Percentiles rank a stretch among this genome's conserved stretches.
phyloP scores from a whole-genome alignment of 2,797 vertebrate genomes.

The Danio tinwini region DNA sequence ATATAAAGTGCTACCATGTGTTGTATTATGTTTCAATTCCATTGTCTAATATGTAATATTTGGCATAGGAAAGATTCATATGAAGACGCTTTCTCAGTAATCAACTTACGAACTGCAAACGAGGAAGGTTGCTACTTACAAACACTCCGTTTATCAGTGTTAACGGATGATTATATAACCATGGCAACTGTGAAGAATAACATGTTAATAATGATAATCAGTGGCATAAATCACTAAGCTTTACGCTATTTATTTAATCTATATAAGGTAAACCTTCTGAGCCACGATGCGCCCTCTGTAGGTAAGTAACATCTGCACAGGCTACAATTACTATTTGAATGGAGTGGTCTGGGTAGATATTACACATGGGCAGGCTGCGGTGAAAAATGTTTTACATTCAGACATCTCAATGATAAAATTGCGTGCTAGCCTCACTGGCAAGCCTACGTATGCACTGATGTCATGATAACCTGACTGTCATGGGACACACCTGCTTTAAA shows the following conservation, averaged over 20 bases:
- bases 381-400: conserved; percentile 3
- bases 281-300: background rate
- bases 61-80: background rate
- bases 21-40: background rate
- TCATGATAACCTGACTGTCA: background rate
- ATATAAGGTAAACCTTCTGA: background rate
- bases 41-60: background rate
- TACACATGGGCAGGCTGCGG: background rate
- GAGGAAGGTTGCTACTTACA: background rate
- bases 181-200: background rate
- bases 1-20: background rate
- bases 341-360: no score
- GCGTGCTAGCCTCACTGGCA: background rate
- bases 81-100: background rate
- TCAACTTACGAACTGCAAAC: background rate
- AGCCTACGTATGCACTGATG: background rate
- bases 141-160: background rate
- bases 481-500: background rate
- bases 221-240: no score
- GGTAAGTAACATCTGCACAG: no score
- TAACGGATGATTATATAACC: background rate
- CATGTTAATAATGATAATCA: no score
- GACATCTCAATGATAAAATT: background rate
- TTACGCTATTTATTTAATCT: background rate
- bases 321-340: background rate